These are phyloP conservation scores for Clarias magur DNA, from an alignment of 2,113 vertebrate species.

Conservation along the genomic window DNA sequence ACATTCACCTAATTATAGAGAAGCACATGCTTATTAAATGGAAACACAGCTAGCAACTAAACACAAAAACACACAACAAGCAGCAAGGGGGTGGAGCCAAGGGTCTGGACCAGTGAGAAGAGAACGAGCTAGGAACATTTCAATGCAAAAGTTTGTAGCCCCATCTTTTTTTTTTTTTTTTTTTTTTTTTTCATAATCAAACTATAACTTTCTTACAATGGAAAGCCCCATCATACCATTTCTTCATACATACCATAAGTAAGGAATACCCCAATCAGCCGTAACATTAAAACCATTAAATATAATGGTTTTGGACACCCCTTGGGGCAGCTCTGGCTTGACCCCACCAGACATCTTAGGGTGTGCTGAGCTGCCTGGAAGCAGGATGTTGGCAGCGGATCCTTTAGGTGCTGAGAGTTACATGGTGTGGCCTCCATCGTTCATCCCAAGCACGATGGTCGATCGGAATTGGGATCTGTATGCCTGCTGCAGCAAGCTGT, in stretches of 20 bases:
- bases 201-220: background rate
- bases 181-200: background rate
- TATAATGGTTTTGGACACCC: no score
- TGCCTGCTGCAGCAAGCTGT: no score
- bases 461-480: no score
- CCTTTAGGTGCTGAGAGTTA: no score
- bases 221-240: background rate
- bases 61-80: background rate
- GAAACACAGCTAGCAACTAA: background rate
- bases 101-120: background rate
- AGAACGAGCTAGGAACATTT: background rate
- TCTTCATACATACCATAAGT: background rate
- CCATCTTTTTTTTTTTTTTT: background rate
- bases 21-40: background rate
- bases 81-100: background rate
- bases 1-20: constrained; percentile 1
- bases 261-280: background rate
- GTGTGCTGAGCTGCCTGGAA: no score
- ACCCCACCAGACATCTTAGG: no score
- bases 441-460: no score
- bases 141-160: background rate
- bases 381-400: no score
- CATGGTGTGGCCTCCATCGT: no score
- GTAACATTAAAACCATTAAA: no score
- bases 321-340: no score